Percentiles rank a stretch among this genome's conserved stretches.
Evolutionary conservation across 2,113 vertebrate genomes (phyloP).

Genomic region (Nothoprocta perdicaria): DNA sequence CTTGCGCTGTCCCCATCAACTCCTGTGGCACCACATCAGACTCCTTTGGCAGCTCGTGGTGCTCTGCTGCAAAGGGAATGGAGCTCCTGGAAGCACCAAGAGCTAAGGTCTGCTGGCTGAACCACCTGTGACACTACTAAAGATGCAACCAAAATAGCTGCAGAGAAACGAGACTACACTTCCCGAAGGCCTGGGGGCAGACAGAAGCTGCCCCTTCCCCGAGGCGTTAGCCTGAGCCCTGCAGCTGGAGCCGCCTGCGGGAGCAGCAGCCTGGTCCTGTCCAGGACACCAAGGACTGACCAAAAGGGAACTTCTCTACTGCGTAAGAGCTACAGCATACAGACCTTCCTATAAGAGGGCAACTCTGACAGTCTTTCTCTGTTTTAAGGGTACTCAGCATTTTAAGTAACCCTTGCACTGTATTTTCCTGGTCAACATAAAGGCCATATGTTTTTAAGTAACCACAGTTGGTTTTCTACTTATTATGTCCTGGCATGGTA

Average conservation of each 20-base stretch:
- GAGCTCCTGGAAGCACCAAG: not conserved
- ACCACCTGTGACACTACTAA: not conserved
- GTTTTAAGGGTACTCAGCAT: not conserved
- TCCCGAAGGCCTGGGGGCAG: not conserved
- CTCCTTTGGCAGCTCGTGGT: not conserved
- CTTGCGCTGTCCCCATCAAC: not conserved
- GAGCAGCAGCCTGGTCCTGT: not conserved
- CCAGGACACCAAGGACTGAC: not conserved
- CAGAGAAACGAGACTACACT: not conserved
- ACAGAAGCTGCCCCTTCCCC: not conserved
- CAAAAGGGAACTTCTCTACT: not conserved
- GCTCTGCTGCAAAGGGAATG: not conserved
- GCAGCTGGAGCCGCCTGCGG: not conserved
- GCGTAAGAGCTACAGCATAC: too few species aligned
- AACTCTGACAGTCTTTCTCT: not conserved
- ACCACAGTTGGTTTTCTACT: not conserved
- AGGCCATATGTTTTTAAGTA: not conserved
- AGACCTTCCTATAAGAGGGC: not conserved
- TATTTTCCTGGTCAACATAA: not conserved
- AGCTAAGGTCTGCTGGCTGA: not conserved
- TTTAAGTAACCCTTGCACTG: not conserved
- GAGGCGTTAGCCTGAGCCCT: not conserved
- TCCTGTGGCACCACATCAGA: not conserved
- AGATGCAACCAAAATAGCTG: not conserved
- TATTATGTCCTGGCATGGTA: not conserved